Evolutionary conservation across 2,888 invertebrate species (phyloP).

Genomic region (Phasia obesa): DNA sequence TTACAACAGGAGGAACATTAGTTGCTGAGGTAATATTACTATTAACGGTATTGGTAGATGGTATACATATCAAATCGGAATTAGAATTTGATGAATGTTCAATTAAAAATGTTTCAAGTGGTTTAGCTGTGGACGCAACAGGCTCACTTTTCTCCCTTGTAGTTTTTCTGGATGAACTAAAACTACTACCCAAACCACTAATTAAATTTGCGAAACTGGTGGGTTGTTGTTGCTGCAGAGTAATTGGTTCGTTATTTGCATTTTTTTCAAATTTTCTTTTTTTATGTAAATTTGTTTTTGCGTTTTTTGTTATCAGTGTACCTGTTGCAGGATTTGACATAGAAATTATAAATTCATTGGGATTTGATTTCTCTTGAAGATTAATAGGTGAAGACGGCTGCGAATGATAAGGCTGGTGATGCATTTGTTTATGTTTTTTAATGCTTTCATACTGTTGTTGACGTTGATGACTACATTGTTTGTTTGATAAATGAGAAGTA

Average conservation of each 20-base stretch:
- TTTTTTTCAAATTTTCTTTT: slow-evolving; percentile 68
- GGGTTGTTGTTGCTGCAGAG: slow-evolving; percentile 69
- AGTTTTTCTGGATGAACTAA: slow-evolving; percentile 7
- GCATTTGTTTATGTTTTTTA: slow-evolving; percentile 36
- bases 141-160: slow-evolving; percentile 32
- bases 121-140: slow-evolving; percentile 22
- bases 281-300: slow-evolving; percentile 68
- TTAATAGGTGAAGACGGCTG: slow-evolving; percentile 73
- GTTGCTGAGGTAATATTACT: slow-evolving; percentile 59
- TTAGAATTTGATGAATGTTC: slow-evolving; percentile 75
- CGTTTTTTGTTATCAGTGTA: slow-evolving; percentile 68
- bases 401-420: slow-evolving; percentile 62
- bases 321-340: slow-evolving; percentile 62
- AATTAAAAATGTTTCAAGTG: slow-evolving; percentile 68
- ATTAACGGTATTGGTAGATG: slow-evolving; percentile 49
- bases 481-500: slow-evolving; percentile 30
- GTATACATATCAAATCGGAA: slow-evolving; percentile 64
- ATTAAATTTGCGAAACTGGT: slow-evolving; percentile 76
- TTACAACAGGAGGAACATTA: slow-evolving; percentile 75
- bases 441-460: slow-evolving; percentile 55
- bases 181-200: slow-evolving; percentile 61
- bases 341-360: slow-evolving; percentile 55
- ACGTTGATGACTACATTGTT: slow-evolving; percentile 42
- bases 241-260: not conserved
- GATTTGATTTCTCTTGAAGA: slow-evolving; percentile 51